Conservation (phyloP, 1,140 invertebrate species). For the Caenorhabditis tropicalis region DNA sequence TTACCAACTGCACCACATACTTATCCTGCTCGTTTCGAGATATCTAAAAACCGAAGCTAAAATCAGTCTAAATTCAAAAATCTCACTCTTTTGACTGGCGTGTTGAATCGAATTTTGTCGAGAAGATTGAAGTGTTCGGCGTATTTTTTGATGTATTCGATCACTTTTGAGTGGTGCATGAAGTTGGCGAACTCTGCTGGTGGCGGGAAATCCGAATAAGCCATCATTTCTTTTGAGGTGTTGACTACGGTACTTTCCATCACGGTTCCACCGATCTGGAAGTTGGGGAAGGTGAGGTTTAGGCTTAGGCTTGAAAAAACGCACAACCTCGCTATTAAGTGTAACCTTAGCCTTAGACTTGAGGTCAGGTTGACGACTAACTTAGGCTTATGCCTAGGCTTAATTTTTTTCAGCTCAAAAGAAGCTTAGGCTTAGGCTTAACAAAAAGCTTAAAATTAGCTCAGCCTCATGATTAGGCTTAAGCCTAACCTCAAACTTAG, state of each 20-base stretch:
- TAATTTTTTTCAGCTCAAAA: too few species aligned
- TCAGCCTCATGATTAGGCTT: too few species aligned
- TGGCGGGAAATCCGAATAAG: constrained; percentile 75
- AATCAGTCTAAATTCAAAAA: neutral
- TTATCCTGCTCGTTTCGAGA: constrained; percentile 26
- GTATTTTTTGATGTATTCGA: constrained; percentile 73
- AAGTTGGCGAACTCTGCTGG: constrained; percentile 74
- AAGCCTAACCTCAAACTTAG: too few species aligned
- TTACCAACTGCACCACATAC: constrained; percentile 50
- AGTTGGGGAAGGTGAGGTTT: neutral
- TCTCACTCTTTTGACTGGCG: constrained; percentile 68
- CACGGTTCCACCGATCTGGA: constrained; percentile 72
- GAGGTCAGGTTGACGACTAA: too few species aligned
- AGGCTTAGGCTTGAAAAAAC: too few species aligned
- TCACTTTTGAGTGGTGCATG: constrained; percentile 73
- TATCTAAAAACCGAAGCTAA: neutral
- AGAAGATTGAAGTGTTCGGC: constrained; percentile 72
- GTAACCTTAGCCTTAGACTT: too few species aligned
- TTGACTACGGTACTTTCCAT: constrained; percentile 74
- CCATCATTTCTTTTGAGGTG: constrained; percentile 75
- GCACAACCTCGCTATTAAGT: too few species aligned
- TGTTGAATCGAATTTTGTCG: constrained; percentile 70
- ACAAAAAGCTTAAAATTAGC: too few species aligned
- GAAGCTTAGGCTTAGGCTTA: too few species aligned
- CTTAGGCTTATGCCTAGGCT: too few species aligned